These are phyloP conservation scores for Hipposideros armiger DNA, from an alignment of 2,113 vertebrate species.

Conservation along the genomic window DNA sequence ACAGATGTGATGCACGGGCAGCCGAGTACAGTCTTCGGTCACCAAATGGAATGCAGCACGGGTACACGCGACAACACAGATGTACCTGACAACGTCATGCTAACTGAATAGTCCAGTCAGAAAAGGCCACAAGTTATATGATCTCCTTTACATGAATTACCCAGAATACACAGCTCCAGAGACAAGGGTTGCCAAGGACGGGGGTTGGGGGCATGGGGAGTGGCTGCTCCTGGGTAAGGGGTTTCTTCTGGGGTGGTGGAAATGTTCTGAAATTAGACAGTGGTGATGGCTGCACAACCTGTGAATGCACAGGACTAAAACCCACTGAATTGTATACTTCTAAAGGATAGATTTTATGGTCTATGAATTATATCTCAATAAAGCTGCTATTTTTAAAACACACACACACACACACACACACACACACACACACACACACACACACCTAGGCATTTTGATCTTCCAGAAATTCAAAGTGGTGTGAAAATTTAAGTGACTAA, in stretches of 20 bases:
- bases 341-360: not conserved
- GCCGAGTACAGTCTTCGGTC: not conserved
- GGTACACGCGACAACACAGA: not conserved
- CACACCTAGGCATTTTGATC: not conserved
- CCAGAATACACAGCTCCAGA: slow-evolving; percentile 1
- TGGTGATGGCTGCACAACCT: not conserved
- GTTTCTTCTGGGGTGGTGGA: not conserved
- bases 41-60: not conserved
- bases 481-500: slow-evolving; percentile 21
- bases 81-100: not conserved
- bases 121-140: not conserved
- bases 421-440: not conserved
- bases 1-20: not conserved
- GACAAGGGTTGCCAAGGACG: not conserved
- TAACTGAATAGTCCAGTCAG: not conserved
- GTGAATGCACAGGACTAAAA: not conserved
- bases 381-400: not conserved
- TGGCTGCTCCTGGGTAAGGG: not conserved
- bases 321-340: not conserved
- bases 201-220: not conserved
- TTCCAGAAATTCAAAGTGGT: slow-evolving; percentile 54
- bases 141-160: not conserved
- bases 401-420: not conserved
- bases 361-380: not conserved
- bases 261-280: not conserved